Conservation (phyloP, 2,888 invertebrate genomes). For the Leuctra nigra region DNA sequence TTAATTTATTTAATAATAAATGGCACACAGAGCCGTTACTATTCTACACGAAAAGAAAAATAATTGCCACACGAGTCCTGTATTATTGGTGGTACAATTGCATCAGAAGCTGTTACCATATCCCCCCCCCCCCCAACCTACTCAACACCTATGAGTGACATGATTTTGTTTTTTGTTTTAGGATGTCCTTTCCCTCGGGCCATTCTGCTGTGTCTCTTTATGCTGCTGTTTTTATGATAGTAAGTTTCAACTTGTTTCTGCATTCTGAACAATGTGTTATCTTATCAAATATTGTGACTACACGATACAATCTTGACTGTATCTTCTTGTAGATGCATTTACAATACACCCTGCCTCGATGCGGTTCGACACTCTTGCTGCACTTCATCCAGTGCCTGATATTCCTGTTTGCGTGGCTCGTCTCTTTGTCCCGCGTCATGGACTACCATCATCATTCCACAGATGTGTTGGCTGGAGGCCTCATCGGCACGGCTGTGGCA, state of each 20-base stretch:
- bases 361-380: conserved; percentile 68
- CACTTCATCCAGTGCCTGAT: conserved; percentile 77
- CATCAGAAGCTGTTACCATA: too few relatives aligned
- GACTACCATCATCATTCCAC: conserved; percentile 99
- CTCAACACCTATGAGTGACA: too few relatives aligned
- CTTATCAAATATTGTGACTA: too few relatives aligned
- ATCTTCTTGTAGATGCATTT: conserved; percentile 54
- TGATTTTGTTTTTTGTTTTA: background rate
- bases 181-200: conserved; percentile 76
- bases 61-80: too few relatives aligned
- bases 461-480: conserved; percentile 79
- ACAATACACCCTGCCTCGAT: conserved; percentile 75
- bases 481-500: conserved; percentile 38
- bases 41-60: too few relatives aligned
- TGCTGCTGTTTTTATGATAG: conserved; percentile 76
- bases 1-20: too few relatives aligned
- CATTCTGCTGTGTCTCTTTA: conserved; percentile 88
- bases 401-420: conserved; percentile 74
- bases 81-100: too few relatives aligned
- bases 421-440: conserved; percentile 80
- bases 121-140: too few relatives aligned
- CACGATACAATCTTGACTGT: background rate
- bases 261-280: too few relatives aligned
- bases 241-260: conserved; percentile 50
- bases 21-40: too few relatives aligned